Percentiles rank a stretch among this genome's conserved stretches.
Evolutionary conservation across 1,140 invertebrate genomes (phyloP).

Genomic region (Meloidogyne exigua): DNA sequence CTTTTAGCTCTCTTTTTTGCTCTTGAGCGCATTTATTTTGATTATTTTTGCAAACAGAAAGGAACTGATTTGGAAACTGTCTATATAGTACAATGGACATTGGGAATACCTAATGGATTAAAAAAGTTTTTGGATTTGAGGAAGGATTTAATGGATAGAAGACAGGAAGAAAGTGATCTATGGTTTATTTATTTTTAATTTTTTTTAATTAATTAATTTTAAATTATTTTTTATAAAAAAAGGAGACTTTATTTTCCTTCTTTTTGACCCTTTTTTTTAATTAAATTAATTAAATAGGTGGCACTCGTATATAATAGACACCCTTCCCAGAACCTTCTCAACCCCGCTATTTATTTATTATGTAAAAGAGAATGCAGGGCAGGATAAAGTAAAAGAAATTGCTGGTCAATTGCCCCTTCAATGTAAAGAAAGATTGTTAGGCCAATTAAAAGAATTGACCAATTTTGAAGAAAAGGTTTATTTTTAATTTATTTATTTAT

Average conservation of each 20-base stretch:
- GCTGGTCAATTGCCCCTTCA: slow-evolving; percentile 15
- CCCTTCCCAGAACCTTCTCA: slow-evolving; percentile 22
- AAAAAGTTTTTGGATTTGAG: not conserved
- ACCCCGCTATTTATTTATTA: slow-evolving; percentile 30
- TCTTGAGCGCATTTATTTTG: slow-evolving; percentile 7
- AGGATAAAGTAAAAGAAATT: not conserved
- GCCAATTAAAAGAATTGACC: slow-evolving; percentile 21
- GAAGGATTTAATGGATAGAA: too few relatives aligned
- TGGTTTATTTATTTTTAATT: too few relatives aligned
- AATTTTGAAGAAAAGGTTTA: slow-evolving; percentile 22
- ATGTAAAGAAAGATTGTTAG: slow-evolving; percentile 13
- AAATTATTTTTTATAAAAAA: too few relatives aligned
- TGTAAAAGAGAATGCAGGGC: not conserved
- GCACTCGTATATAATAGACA: slow-evolving; percentile 18
- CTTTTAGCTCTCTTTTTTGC: slow-evolving; percentile 28
- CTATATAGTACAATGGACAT: not conserved
- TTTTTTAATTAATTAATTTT: too few relatives aligned
- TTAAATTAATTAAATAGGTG: not conserved
- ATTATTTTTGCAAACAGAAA: slow-evolving; percentile 5
- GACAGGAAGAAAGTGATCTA: too few relatives aligned
- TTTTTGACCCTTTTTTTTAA: too few relatives aligned
- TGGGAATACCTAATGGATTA: slow-evolving; percentile 13
- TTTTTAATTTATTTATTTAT: not conserved
- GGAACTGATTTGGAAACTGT: not conserved
- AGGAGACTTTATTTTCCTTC: too few relatives aligned